Percentiles rank a stretch among this genome's conserved stretches.
Evolutionary conservation across 2,797 vertebrate genomes (phyloP).

Genomic region (Pseudochirops corinnae): DNA sequence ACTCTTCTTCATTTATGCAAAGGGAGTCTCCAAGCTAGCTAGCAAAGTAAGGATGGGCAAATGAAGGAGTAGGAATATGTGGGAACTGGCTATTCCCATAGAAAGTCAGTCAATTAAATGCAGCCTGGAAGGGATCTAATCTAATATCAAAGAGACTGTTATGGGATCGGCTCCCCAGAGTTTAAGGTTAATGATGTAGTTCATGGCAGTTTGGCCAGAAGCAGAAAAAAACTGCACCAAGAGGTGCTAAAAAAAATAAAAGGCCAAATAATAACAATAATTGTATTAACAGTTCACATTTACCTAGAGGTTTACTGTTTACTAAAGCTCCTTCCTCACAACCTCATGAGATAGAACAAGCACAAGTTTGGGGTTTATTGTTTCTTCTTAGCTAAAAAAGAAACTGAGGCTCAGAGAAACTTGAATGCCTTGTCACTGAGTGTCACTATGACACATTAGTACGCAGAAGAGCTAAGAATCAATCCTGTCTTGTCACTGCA

Average conservation of each 20-base stretch:
- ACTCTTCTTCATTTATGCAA: constrained; percentile 59
- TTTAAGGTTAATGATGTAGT: constrained; percentile 86
- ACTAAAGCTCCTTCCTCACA: neutral
- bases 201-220: constrained; percentile 79
- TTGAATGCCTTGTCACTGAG: neutral
- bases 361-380: neutral
- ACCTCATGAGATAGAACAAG: neutral
- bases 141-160: constrained; percentile 86
- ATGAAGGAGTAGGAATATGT: constrained; percentile 66
- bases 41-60: constrained; percentile 77
- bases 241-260: constrained; percentile 76
- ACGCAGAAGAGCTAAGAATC: neutral
- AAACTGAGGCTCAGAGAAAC: neutral
- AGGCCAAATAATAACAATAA: constrained; percentile 75
- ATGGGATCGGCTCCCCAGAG: constrained; percentile 83
- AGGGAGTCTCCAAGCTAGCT: constrained; percentile 76
- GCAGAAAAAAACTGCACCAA: constrained; percentile 71
- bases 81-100: constrained; percentile 67
- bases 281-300: constrained; percentile 55
- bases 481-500: neutral
- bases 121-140: constrained; percentile 84
- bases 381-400: neutral
- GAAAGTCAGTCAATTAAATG: constrained; percentile 87
- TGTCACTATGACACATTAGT: neutral
- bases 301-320: neutral